Evolutionary conservation across 1,140 invertebrate genomes (phyloP).

Genomic region (Antheraea pernyi): DNA sequence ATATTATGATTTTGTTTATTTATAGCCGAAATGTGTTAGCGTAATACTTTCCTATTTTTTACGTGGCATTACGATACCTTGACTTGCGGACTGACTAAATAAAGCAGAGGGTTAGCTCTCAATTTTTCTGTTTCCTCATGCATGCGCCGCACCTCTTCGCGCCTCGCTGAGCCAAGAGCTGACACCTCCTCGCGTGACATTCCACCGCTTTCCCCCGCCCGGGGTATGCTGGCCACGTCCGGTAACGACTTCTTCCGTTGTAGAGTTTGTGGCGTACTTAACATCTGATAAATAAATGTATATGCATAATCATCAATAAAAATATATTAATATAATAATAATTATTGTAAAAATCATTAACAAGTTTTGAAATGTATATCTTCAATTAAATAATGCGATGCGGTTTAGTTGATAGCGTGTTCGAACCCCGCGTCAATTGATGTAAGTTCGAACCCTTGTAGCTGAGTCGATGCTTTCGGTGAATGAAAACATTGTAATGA

Average conservation of each 20-base stretch:
- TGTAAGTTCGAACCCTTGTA: no score
- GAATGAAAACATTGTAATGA: no score
- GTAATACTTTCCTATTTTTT: no score
- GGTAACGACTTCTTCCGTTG: conserved; percentile 97
- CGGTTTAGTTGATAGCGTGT: no score
- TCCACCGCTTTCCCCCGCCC: conserved; percentile 85
- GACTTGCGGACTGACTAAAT: conserved; percentile 96
- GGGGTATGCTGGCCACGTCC: conserved; percentile 91
- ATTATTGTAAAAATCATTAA: no score
- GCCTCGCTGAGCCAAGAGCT: conserved; percentile 92
- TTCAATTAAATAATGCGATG: no score
- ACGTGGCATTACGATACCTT: conserved; percentile 84
- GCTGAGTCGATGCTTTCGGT: no score
- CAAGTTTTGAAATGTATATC: no score
- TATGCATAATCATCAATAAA: not conserved
- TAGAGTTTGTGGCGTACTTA: conserved; percentile 85
- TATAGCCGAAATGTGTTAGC: no score
- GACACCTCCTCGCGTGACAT: conserved; percentile 98
- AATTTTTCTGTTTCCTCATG: conserved; percentile 95
- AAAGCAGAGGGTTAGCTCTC: conserved; percentile 95
- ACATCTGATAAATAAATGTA: conserved; percentile 76
- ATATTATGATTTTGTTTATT: no score
- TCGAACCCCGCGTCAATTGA: no score
- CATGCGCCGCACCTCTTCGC: conserved; percentile 95
- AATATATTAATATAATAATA: no score